Conservation (phyloP, 2,888 invertebrate species). For the Synanthedon formicaeformis region DNA sequence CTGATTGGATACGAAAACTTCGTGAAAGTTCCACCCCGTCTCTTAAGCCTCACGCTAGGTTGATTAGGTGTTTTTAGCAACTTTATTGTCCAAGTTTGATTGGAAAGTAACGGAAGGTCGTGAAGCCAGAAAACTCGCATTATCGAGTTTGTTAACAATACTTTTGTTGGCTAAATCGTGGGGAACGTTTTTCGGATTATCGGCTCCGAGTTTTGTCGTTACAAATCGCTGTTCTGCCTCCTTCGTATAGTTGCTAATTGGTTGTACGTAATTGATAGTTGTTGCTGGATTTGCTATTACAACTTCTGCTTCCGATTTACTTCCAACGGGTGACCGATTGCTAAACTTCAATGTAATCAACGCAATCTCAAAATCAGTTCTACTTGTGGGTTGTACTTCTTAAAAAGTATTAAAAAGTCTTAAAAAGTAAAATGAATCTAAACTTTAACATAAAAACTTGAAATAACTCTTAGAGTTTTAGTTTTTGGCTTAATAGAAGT, state of each 20-base stretch:
- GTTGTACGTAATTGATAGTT: background rate
- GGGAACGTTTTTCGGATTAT: constrained; percentile 10
- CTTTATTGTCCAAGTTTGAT: constrained; percentile 51
- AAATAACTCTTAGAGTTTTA: no score
- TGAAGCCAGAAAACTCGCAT: constrained; percentile 26
- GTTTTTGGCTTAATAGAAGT: no score
- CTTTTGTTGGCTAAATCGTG: constrained; percentile 20
- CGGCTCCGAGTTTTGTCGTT: constrained; percentile 1
- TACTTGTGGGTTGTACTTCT: no score
- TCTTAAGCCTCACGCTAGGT: constrained; percentile 17
- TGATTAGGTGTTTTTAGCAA: constrained; percentile 45
- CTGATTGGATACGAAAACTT: constrained; percentile 37
- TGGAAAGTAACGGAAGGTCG: constrained; percentile 40
- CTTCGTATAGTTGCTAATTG: constrained; percentile 4
- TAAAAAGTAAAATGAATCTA: no score
- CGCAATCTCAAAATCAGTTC: no score
- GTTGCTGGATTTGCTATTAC: constrained; percentile 6
- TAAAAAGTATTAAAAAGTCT: no score
- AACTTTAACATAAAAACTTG: no score
- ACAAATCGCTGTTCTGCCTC: constrained; percentile 5
- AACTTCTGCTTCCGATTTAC: constrained; percentile 3
- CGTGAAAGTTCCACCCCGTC: constrained; percentile 16
- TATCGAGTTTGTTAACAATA: constrained; percentile 24
- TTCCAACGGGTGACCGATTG: background rate
- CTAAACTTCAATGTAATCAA: background rate